Conservation (phyloP, 2,113 vertebrate genomes). For the Coryphaenoides rupestris region DNA sequence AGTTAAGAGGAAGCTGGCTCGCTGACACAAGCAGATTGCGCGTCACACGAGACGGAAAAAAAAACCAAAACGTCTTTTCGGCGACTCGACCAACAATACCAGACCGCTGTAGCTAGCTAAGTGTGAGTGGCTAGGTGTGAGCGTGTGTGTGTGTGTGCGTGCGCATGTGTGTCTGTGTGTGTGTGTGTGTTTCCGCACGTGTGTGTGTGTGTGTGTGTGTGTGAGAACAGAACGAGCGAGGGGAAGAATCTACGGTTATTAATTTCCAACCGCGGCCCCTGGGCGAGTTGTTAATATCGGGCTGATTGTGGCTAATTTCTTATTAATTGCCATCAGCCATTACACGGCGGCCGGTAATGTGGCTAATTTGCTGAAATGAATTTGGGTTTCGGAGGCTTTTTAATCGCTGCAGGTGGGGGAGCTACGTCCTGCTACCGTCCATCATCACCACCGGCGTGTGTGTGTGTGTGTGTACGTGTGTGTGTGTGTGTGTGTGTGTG, state of each 20-base stretch:
- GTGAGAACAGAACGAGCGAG: conserved; percentile 60
- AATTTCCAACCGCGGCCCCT: conserved; percentile 74
- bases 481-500: conserved; percentile 3
- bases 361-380: conserved; percentile 75
- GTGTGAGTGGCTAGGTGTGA: not conserved
- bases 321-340: conserved; percentile 79
- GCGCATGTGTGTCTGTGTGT: not conserved
- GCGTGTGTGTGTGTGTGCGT: conserved; percentile 1
- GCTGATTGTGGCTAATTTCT: conserved; percentile 76
- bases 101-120: conserved; percentile 45
- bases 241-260: conserved; percentile 73
- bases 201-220: conserved; percentile 33
- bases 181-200: conserved; percentile 44
- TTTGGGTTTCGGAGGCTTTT: conserved; percentile 68
- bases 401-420: conserved; percentile 73
- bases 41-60: conserved; percentile 63
- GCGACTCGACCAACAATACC: conserved; percentile 59
- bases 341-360: conserved; percentile 73
- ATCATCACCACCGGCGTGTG: conserved; percentile 5
- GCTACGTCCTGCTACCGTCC: conserved; percentile 4
- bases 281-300: conserved; percentile 74
- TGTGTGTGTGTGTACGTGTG: not conserved
- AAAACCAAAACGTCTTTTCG: conserved; percentile 59
- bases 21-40: conserved; percentile 73
- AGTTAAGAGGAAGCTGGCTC: conserved; percentile 73